These are phyloP conservation scores for Tympanuchus pallidicinctus DNA, from an alignment of 2,113 vertebrate species.

Conservation along the genomic window DNA sequence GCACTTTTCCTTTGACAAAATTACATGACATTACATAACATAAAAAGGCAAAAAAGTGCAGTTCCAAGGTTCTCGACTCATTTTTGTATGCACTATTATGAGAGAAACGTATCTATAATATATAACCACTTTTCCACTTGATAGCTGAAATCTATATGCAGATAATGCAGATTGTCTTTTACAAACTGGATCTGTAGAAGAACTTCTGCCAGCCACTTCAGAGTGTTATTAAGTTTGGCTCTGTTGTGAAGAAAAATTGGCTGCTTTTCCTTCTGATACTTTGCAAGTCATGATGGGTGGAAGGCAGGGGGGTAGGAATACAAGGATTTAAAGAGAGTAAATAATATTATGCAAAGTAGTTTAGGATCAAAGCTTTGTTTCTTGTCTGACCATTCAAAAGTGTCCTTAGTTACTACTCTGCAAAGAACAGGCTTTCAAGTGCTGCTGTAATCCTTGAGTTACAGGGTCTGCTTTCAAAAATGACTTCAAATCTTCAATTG, in stretches of 20 bases:
- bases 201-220: slow-evolving; percentile 49
- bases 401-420: not conserved
- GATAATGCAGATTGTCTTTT: not conserved
- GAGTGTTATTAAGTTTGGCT: slow-evolving; percentile 42
- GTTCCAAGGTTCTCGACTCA: not conserved
- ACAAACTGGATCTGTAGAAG: not conserved
- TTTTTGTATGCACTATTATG: not conserved
- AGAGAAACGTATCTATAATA: not conserved
- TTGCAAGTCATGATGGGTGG: slow-evolving; percentile 49
- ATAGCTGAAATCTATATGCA: not conserved
- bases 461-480: slow-evolving; percentile 19
- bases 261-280: not conserved
- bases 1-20: not conserved
- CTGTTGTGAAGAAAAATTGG: slow-evolving; percentile 24
- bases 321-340: slow-evolving; percentile 48
- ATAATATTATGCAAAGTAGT: slow-evolving; percentile 59
- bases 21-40: not conserved
- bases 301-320: slow-evolving; percentile 37
- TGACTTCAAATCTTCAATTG: not conserved
- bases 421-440: not conserved
- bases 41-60: not conserved
- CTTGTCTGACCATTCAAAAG: slow-evolving; percentile 30
- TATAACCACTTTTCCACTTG: not conserved
- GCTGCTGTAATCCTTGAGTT: slow-evolving; percentile 22
- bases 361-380: slow-evolving; percentile 63